Conservation (phyloP, 1,140 invertebrate genomes). For the Leptinotarsa texana region DNA sequence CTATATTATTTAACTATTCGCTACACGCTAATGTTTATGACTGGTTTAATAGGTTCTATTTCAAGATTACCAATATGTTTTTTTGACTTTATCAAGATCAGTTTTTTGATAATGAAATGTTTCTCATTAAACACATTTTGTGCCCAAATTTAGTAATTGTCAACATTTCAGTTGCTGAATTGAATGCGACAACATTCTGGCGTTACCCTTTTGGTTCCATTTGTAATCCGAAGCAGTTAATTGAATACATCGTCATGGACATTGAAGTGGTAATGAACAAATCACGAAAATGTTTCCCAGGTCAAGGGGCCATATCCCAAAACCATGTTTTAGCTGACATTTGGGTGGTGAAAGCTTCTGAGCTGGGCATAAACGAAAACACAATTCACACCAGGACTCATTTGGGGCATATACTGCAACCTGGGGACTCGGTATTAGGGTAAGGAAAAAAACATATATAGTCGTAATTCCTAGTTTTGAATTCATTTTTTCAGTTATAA, state of each 20-base stretch:
- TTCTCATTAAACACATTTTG: no score
- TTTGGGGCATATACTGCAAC: constrained; percentile 90
- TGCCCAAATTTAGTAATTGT: no score
- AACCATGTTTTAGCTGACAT: constrained; percentile 92
- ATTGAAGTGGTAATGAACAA: constrained; percentile 82
- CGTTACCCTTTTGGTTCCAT: constrained; percentile 83
- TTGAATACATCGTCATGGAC: constrained; percentile 95
- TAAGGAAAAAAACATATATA: constrained; percentile 54
- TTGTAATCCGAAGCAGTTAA: constrained; percentile 87
- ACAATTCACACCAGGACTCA: constrained; percentile 88
- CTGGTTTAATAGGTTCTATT: no score
- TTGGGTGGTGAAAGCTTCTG: constrained; percentile 89
- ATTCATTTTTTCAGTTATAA: constrained; percentile 73
- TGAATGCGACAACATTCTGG: constrained; percentile 83
- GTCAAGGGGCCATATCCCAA: constrained; percentile 82
- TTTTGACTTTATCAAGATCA: no score
- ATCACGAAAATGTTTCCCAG: constrained; percentile 78
- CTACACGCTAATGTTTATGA: no score
- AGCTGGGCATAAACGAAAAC: constrained; percentile 84
- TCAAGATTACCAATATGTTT: no score
- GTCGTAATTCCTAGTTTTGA: not conserved
- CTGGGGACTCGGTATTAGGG: constrained; percentile 92
- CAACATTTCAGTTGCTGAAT: constrained; percentile 74
- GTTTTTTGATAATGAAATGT: no score
- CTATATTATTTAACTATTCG: no score